Evolutionary conservation across 1,140 invertebrate species (phyloP).

Genomic region (Listronotus bonariensis): DNA sequence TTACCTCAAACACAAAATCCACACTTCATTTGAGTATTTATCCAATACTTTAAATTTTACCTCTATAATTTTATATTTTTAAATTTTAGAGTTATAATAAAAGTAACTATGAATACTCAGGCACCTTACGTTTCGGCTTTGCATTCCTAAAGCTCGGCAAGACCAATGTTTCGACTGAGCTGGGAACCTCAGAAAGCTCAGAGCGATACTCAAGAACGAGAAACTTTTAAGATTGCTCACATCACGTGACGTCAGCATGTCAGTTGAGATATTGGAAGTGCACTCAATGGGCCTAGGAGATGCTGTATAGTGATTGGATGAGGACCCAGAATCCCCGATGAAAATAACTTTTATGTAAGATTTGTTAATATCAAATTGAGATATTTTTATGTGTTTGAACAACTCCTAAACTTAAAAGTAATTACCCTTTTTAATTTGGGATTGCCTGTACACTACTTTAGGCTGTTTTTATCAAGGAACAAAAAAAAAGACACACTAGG

Average conservation of each 20-base stretch:
- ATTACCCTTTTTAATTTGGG: too few species aligned
- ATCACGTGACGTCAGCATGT: conserved; percentile 46
- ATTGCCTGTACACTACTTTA: too few species aligned
- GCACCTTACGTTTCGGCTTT: conserved; percentile 48
- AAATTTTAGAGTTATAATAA: conserved; percentile 43
- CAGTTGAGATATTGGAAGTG: conserved; percentile 45
- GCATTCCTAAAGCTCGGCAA: conserved; percentile 45
- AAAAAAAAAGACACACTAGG: too few species aligned
- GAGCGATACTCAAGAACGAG: conserved; percentile 47
- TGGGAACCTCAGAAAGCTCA: conserved; percentile 41
- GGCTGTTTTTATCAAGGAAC: too few species aligned
- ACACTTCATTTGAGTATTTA: too few species aligned
- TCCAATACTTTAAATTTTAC: too few species aligned
- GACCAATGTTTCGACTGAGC: conserved; percentile 43
- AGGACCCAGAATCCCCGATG: conserved; percentile 40
- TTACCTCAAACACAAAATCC: too few species aligned
- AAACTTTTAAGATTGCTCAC: conserved; percentile 44
- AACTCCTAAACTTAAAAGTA: too few species aligned
- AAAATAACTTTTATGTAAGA: conserved; percentile 48
- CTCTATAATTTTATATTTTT: neutral
- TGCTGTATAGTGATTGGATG: conserved; percentile 46
- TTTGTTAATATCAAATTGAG: too few species aligned
- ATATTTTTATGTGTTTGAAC: too few species aligned
- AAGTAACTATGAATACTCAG: conserved; percentile 47
- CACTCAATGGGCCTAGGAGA: conserved; percentile 44